Conservation (phyloP, 2,888 invertebrate species). For the Himalopsyche japonica region DNA sequence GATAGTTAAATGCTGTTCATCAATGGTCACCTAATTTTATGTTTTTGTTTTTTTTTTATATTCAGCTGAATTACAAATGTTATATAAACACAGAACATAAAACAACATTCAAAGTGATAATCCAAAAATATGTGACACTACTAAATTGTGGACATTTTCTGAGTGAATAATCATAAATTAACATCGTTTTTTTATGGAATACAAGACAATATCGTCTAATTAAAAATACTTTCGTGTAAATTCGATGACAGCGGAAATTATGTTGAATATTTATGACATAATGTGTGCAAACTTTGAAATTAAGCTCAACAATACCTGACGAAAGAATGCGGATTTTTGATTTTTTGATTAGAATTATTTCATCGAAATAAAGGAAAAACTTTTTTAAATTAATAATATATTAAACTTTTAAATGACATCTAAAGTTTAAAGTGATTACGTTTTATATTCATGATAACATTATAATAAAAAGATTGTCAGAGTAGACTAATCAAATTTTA, state of each 20-base stretch:
- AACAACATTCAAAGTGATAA: neutral
- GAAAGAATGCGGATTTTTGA: neutral
- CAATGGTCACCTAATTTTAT: too few species aligned
- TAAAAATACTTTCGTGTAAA: neutral
- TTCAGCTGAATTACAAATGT: neutral
- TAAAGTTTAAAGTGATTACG: too few species aligned
- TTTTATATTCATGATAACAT: too few species aligned
- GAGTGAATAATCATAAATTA: neutral
- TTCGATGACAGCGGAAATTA: neutral
- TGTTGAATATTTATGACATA: neutral
- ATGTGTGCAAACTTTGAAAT: neutral
- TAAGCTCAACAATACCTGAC: neutral
- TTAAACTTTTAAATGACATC: too few species aligned
- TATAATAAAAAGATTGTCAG: too few species aligned
- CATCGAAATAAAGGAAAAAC: neutral
- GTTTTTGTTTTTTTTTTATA: too few species aligned
- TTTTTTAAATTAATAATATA: neutral
- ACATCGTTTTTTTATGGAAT: neutral
- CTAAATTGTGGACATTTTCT: neutral
- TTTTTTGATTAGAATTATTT: neutral
- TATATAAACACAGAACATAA: too few species aligned
- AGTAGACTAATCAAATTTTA: too few species aligned
- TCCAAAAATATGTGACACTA: neutral
- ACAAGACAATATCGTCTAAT: neutral
- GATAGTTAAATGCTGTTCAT: too few species aligned